Evolutionary conservation across 2,888 invertebrate genomes (phyloP), one percentile per base, ranked within the genome.

Genomic region (Netelia inedita): DNA sequence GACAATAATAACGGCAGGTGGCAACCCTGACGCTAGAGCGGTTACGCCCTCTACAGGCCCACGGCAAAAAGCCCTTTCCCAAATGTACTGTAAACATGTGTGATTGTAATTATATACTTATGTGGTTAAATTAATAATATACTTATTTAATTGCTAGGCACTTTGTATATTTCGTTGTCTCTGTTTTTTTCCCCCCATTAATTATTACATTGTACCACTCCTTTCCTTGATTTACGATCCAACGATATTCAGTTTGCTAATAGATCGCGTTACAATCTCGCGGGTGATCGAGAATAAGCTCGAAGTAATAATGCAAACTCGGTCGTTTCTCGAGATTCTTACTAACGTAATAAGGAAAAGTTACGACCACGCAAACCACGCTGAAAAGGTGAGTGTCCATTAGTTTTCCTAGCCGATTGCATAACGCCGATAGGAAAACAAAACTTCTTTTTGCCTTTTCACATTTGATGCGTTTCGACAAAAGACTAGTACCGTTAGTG

Each of bases 101-200:
- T 92, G 92, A 92, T 91, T 91, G 90, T 92, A 91, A 92, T 89
- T 91, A 88, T 90, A 83, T 61, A 61, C 66, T 74, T 81, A 91
- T 90, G 89, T 90, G 87, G 91, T 91, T 90, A 88, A 91, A 92
- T 90, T 91, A 91, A 88, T 87, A 86, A 86, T 81, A 85, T 91
- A 88, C 84, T 86, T 92, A 92, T 92, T 92, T 92, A 91, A 92
- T 90, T 88, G 87, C 65, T 78, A 59, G 2, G 55, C 11, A 9
- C 16, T 65, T 41, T 21, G 28, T 66, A 28, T 63, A 35, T 16
- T 57, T 50, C 28, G 10, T 23, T 5, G 9, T 57, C 55, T 50
- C 19, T 59, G 53, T 66, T 28, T 23, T 41, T 57, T 53, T 71
- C 50, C 80, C 59, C 50, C 11, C 1, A 21, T 21, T 57, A 21